phyloP scores from a whole-genome alignment of 2,888 invertebrate genomes.

The Gastrophysa polygoni region DNA sequence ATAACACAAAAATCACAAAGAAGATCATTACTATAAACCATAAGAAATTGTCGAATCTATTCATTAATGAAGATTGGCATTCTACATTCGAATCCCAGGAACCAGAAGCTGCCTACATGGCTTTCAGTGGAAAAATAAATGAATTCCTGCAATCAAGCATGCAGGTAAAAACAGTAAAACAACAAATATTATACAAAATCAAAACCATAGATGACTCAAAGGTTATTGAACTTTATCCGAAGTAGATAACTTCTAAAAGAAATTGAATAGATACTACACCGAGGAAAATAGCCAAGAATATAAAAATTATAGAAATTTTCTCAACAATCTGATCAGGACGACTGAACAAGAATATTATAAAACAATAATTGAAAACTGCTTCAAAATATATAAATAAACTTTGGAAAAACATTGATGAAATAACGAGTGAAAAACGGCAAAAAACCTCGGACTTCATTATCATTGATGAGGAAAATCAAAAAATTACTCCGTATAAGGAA shows the following conservation, averaged over 20 bases:
- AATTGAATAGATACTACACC: not conserved
- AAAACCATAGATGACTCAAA: not conserved
- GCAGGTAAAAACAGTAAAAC: not conserved
- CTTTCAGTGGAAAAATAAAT: not conserved
- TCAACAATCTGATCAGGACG: not conserved
- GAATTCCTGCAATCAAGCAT: not conserved
- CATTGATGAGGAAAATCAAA: not conserved
- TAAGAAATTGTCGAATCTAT: too few relatives aligned
- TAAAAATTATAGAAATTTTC: not conserved
- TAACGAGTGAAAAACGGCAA: not conserved
- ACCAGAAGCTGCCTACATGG: not conserved
- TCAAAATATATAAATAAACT: not conserved
- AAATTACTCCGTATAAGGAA: not conserved
- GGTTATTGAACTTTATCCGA: not conserved
- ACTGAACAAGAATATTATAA: not conserved
- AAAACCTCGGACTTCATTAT: not conserved
- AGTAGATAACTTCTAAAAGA: not conserved
- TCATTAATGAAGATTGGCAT: too few relatives aligned
- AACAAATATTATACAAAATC: not conserved
- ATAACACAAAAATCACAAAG: too few relatives aligned
- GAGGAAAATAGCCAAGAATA: not conserved
- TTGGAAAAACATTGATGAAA: constrained; percentile 1
- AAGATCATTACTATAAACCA: too few relatives aligned
- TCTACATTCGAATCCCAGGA: too few relatives aligned
- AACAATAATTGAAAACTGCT: not conserved